phyloP scores from a whole-genome alignment of 92 coral and sea anemone genomes.

The Micromussa lordhowensis region DNA sequence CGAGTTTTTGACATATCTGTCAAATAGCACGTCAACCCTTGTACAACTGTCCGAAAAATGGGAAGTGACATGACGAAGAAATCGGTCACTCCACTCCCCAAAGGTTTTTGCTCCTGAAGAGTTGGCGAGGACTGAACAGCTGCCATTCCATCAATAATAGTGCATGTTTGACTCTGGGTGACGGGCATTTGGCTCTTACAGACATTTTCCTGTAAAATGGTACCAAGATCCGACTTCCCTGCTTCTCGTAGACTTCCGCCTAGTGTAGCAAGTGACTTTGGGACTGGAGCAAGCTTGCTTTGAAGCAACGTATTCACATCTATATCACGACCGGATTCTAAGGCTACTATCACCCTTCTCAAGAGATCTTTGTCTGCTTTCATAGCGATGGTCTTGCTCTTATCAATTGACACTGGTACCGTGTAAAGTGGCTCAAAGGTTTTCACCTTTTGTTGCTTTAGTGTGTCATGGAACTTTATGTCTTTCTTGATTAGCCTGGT shows the following conservation, averaged over 20 bases:
- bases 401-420: conserved; percentile 60
- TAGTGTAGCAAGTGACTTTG: conserved; percentile 53
- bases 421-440: conserved; percentile 68
- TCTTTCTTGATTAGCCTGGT: conserved; percentile 48
- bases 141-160: too few species aligned
- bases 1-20: too few species aligned
- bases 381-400: conserved; percentile 56
- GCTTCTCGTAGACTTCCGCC: conserved; percentile 50
- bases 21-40: too few species aligned
- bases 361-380: conserved; percentile 78
- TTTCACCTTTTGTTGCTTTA: conserved; percentile 70
- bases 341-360: conserved; percentile 69
- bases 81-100: too few species aligned
- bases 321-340: conserved; percentile 69
- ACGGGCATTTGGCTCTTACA: too few species aligned
- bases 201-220: conserved; percentile 53
- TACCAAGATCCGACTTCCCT: conserved; percentile 70
- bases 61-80: too few species aligned
- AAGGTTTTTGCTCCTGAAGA: too few species aligned
- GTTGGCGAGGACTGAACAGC: too few species aligned
- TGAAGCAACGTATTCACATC: conserved; percentile 57
- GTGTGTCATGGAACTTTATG: conserved; percentile 52
- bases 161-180: too few species aligned
- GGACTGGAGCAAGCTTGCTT: conserved; percentile 67
- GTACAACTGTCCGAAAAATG: too few species aligned